These are phyloP conservation scores for Muricea muricata DNA, from an alignment of 92 coral and sea anemone species.

Conservation along the genomic window DNA sequence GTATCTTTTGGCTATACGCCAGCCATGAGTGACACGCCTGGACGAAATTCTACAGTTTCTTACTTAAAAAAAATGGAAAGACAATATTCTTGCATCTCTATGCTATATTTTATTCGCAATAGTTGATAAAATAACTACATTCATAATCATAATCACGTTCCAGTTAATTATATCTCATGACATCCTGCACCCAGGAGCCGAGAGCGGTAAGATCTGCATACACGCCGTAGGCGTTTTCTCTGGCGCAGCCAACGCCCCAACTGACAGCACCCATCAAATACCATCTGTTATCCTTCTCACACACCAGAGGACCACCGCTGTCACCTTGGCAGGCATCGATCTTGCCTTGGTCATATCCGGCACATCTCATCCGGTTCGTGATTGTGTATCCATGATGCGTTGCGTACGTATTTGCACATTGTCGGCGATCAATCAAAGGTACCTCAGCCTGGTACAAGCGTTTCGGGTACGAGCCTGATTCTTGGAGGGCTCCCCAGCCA, in stretches of 20 bases:
- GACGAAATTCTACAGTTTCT: too few relatives aligned
- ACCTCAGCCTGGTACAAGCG: slow-evolving; percentile 22
- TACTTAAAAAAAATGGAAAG: too few relatives aligned
- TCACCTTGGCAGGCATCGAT: slow-evolving; percentile 69
- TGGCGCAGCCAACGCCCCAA: slow-evolving; percentile 68
- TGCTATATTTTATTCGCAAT: too few relatives aligned
- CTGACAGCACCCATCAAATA: slow-evolving; percentile 65
- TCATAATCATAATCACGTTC: too few relatives aligned
- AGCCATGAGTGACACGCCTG: too few relatives aligned
- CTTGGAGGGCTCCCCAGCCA: slow-evolving; percentile 8
- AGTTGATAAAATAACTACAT: too few relatives aligned
- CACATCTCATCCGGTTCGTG: slow-evolving; percentile 59
- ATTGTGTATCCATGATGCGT: slow-evolving; percentile 67
- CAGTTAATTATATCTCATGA: not conserved
- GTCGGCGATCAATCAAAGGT: slow-evolving; percentile 10
- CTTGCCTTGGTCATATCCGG: slow-evolving; percentile 49
- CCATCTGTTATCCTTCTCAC: slow-evolving; percentile 52
- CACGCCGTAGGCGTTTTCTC: slow-evolving; percentile 52
- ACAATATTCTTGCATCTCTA: too few relatives aligned
- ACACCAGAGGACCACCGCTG: slow-evolving; percentile 61
- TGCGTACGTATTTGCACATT: not conserved
- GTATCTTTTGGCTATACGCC: too few relatives aligned
- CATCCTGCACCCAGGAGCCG: slow-evolving; percentile 42
- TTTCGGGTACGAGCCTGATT: slow-evolving; percentile 19
- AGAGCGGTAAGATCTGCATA: slow-evolving; percentile 45